Evolutionary conservation across 2,888 invertebrate species (phyloP).

Genomic region (Drosophila kanekoi): DNA sequence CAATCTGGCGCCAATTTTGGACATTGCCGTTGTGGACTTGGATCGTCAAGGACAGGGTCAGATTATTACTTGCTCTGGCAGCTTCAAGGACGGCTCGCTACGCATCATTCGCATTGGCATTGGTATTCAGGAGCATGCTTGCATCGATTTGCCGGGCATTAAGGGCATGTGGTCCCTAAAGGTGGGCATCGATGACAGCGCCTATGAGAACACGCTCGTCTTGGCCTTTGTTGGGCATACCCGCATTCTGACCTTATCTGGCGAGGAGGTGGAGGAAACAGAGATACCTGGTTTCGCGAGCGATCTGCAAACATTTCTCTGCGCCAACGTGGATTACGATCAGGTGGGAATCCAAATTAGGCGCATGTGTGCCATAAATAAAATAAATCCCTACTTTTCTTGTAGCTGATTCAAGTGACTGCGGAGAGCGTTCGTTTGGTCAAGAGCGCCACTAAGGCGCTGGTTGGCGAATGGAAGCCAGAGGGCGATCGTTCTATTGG

Average conservation of each 20-base stretch:
- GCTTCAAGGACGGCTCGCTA: conserved; percentile 98
- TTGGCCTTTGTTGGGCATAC: conserved; percentile 99
- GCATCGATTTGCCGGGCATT: conserved; percentile 97
- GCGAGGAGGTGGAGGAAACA: conserved; percentile 99
- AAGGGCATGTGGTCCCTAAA: conserved; percentile 99
- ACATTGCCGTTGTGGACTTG: conserved; percentile 98
- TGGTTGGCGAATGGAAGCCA: conserved; percentile 91
- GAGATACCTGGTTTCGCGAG: conserved; percentile 96
- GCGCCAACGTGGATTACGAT: conserved; percentile 94
- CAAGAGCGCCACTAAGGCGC: conserved; percentile 88
- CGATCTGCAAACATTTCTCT: conserved; percentile 97
- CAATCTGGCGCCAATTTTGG: conserved; percentile 98
- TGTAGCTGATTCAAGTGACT: conserved; percentile 89
- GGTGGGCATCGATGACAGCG: conserved; percentile 87
- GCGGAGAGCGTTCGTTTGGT: conserved; percentile 90
- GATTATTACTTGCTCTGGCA: conserved; percentile 98
- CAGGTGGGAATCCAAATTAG: conserved; percentile 87
- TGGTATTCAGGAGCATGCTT: conserved; percentile 99
- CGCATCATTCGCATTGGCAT: conserved; percentile 98
- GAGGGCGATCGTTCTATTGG: conserved; percentile 91
- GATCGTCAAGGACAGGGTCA: conserved; percentile 99
- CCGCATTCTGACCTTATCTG: conserved; percentile 93
- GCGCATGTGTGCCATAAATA: not conserved
- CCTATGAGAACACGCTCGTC: conserved; percentile 94
- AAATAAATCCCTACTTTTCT: not conserved